Base-by-base conservation (phyloP, 2,797 vertebrate species). In the Sebastolobus alascanus region DNA sequence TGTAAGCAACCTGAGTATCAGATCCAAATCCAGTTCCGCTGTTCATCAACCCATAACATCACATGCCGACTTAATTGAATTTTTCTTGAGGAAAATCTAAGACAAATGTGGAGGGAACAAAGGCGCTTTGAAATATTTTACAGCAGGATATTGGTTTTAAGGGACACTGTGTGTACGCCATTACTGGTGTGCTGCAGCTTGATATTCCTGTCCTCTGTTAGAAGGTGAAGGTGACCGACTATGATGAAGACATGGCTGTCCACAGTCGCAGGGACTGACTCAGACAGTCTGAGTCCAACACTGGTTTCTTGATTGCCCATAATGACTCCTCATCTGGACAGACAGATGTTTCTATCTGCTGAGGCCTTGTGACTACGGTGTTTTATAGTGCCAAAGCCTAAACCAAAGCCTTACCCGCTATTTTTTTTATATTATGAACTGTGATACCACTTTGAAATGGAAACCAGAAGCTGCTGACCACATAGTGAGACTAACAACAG, bases 1-100 rank as follows among this genome's bases (percentile, higher is more conserved):
- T 81, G 81, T 88, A 90, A 89, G 72, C 85, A 85, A 79, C 70
- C 5, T 56, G 67, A 46, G 54, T 75, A 90, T 91, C 81, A 87
- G 83, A 91, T 87, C 73, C 43, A 84, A 69, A 87, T 91, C 74
- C 40, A 76, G 68, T 87, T 84, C 71, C 71, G 38, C 38, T 73
- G 75, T 70, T 90, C 89, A 90, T 91, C 79, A 78, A 52, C 68
- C 35, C 27, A 59, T 60, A 73, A 77, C 83, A 80, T 93, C 80
- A 87, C 86, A 88, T 77, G 77, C 77, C 13, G 40, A 67, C 72
- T 68, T 71, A 73, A 84, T 78, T 87, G 43, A 76, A 83, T 86
- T 50, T 76, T 73, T 83, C 13, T 66, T 35, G 10, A 54, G 43
- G 5, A 77, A 83, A 79, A 20, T 67, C 73, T n/a, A 16, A 50